Base-by-base conservation (phyloP, 2,888 invertebrate genomes). In the Ornithoptera alexandrae region DNA sequence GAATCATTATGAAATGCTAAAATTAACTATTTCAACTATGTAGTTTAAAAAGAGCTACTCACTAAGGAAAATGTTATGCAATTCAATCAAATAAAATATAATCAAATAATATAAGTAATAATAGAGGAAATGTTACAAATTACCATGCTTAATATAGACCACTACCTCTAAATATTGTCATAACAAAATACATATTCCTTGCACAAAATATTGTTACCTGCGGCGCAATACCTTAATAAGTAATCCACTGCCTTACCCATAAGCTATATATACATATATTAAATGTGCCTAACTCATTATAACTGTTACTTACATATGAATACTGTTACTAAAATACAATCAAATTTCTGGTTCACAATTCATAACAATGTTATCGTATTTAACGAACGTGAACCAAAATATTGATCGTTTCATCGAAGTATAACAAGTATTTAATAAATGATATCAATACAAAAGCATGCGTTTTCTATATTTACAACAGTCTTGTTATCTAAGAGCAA, bases 391-490 rank as follows among this genome's bases (percentile, higher is more conserved):
- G 50, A 50, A 17, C 18, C 3, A 50, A 50, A 15, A 50, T 17
- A 5, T 50, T 50, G 18, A 50, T 0, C 17, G 1, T 50, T 50
- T 50, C 39, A 50, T 50, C 10, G 12, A 50, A 59, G 30, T 50
- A 62, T 10, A 22, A 46, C 20, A 46, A 20, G n/a, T 62, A 10
- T 53, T 24, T 17, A 24, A 53, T 46, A 63, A 50, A 67, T 59
- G 22, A 22, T 60, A 67, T 22, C 57, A 67, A 53, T 61, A 53
- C 60, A 62, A 67, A 67, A 63, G 67, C 74, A 72, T 74, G 74
- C 74, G 70, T 61, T 53, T 62, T 67, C 63, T 71, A 74, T 69
- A 18, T 39, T 20, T 53, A 67, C 66, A 70, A 63, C 56, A 69
- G 46, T 59, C 62, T 56, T 58, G 18, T 20, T 57, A 50, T 57